These are phyloP conservation scores for Anguilla japonica DNA, from an alignment of 2,113 vertebrate genomes.

Conservation along the genomic window DNA sequence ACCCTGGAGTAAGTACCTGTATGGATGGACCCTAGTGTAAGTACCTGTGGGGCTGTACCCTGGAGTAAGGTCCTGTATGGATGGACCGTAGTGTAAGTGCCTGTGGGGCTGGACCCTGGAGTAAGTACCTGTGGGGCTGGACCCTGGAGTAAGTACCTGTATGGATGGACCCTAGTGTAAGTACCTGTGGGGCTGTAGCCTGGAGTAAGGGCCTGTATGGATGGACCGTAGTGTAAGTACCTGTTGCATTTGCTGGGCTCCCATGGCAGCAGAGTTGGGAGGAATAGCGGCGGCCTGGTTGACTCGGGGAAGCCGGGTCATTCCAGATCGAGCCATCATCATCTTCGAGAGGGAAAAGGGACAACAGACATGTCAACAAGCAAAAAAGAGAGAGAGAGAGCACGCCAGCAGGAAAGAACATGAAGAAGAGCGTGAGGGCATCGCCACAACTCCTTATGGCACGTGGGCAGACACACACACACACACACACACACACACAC, in stretches of 20 bases:
- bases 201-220: background rate
- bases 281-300: conserved; percentile 72
- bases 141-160: too few relatives aligned
- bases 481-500: conserved; percentile 15
- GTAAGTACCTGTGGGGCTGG: too few relatives aligned
- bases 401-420: conserved; percentile 44
- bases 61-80: too few relatives aligned
- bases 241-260: conserved; percentile 84
- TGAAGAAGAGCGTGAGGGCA: conserved; percentile 50
- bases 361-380: conserved; percentile 81
- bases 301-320: conserved; percentile 82
- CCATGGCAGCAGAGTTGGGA: conserved; percentile 73
- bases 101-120: too few relatives aligned
- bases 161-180: too few relatives aligned
- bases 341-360: conserved; percentile 80
- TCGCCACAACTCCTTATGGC: conserved; percentile 7
- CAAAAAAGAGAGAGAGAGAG: conserved; percentile 77
- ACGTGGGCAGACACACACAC: conserved; percentile 17
- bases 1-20: too few relatives aligned
- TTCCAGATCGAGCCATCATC: conserved; percentile 85
- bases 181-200: too few relatives aligned
- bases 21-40: too few relatives aligned
- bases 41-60: too few relatives aligned
- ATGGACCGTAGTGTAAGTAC: conserved; percentile 70
- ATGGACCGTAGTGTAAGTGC: too few relatives aligned